Evolutionary conservation across 2,888 invertebrate species (phyloP).

Genomic region (Octonoba sinensis): DNA sequence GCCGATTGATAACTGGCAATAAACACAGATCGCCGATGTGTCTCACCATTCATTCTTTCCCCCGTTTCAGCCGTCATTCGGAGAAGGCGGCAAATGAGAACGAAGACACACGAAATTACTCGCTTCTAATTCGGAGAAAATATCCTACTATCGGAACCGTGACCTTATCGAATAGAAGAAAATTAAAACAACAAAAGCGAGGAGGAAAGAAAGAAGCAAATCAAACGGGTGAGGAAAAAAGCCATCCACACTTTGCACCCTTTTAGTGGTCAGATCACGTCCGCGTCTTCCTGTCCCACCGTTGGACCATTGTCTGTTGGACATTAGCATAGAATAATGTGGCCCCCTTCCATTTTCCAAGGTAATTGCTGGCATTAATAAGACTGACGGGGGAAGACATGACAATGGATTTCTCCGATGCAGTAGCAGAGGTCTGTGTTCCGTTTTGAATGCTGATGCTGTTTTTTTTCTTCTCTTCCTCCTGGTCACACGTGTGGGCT

Average conservation of each 20-base stretch:
- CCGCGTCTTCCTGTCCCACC: slow-evolving; percentile 54
- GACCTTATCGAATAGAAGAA: slow-evolving; percentile 33
- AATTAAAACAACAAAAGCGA: slow-evolving; percentile 13
- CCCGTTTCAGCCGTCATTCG: slow-evolving; percentile 7
- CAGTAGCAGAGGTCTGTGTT: slow-evolving; percentile 5
- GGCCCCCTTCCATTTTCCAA: slow-evolving; percentile 45
- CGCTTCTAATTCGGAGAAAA: slow-evolving; percentile 24
- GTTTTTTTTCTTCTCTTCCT: slow-evolving; percentile 5
- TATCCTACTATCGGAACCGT: slow-evolving; percentile 25
- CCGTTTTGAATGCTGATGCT: slow-evolving; percentile 31
- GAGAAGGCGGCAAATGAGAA: slow-evolving; percentile 33
- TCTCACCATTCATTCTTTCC: neutral
- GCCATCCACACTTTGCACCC: slow-evolving; percentile 17
- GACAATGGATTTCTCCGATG: slow-evolving; percentile 35
- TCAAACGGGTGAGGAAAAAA: slow-evolving; percentile 8
- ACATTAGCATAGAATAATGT: slow-evolving; percentile 60
- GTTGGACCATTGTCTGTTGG: slow-evolving; percentile 35
- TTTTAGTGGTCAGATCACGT: slow-evolving; percentile 50
- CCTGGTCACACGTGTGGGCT: neutral
- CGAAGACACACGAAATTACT: slow-evolving; percentile 18
- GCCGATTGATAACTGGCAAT: neutral
- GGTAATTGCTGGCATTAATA: slow-evolving; percentile 61
- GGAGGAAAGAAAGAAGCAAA: slow-evolving; percentile 13
- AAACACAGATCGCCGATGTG: neutral
- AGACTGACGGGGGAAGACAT: slow-evolving; percentile 31